Percentiles rank a stretch among this genome's conserved stretches.
Evolutionary conservation across 2,113 vertebrate genomes (phyloP).

Genomic region (Ahaetulla prasina): DNA sequence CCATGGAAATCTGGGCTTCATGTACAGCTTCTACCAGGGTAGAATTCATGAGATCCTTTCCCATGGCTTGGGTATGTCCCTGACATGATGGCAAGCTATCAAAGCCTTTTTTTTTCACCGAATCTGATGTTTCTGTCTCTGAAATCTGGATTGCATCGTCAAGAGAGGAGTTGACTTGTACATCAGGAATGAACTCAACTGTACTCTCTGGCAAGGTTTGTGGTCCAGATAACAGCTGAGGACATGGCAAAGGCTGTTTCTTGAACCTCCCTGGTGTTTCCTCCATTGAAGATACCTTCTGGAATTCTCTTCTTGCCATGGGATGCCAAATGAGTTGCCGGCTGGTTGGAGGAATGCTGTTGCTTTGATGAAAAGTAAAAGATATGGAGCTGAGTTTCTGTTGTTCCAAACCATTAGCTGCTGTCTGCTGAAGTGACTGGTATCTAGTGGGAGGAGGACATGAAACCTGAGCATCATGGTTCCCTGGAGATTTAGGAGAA

Average conservation of each 20-base stretch:
- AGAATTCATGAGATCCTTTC: neutral
- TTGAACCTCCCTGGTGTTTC: neutral
- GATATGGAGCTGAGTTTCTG: constrained; percentile 58
- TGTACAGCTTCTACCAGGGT: neutral
- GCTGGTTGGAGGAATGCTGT: constrained; percentile 28
- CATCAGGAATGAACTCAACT: neutral
- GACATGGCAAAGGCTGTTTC: neutral
- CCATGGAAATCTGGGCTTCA: neutral
- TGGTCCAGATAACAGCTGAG: neutral
- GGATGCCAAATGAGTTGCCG: constrained; percentile 13
- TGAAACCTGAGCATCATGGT: neutral
- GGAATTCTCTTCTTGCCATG: neutral
- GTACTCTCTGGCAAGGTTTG: neutral
- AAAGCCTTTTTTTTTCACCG: neutral
- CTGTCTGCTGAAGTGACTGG: neutral
- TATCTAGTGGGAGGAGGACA: neutral
- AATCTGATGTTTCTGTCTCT: constrained; percentile 18
- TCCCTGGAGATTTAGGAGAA: neutral
- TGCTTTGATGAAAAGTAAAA: constrained; percentile 48
- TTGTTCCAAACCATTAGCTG: constrained; percentile 11
- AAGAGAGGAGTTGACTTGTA: neutral
- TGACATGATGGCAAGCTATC: neutral
- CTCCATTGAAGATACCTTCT: neutral
- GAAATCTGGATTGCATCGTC: neutral
- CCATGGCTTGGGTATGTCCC: neutral